Evolutionary conservation across 2,797 vertebrate species (phyloP).

Genomic region (Arctocebus calabarensis): DNA sequence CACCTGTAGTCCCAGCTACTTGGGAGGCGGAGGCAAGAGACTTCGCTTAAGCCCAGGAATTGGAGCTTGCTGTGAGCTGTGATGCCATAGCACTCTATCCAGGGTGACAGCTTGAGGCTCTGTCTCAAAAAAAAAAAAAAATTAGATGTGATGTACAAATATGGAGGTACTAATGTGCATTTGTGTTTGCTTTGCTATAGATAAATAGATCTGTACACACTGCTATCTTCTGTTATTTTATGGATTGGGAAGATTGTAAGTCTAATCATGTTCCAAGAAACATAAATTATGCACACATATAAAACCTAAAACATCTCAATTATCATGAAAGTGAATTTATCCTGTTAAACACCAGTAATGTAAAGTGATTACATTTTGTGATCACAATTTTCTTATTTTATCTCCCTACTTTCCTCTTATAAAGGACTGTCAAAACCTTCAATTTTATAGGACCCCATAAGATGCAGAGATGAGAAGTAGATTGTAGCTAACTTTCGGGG

Average conservation of each 20-base stretch:
- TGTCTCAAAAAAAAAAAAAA: not conserved
- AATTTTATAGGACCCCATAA: not conserved
- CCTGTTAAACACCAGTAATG: slow-evolving; percentile 28
- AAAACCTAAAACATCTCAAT: slow-evolving; percentile 50
- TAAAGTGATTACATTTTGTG: slow-evolving; percentile 54
- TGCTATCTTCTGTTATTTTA: slow-evolving; percentile 27
- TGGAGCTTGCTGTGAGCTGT: no score
- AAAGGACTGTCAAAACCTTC: not conserved
- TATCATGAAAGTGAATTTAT: slow-evolving; percentile 55
- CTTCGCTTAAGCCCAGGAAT: no score
- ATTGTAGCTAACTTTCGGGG: not conserved
- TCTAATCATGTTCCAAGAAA: slow-evolving; percentile 58
- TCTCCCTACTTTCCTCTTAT: not conserved
- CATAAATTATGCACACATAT: slow-evolving; percentile 56
- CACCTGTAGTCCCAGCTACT: no score
- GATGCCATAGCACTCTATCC: no score
- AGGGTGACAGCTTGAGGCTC: no score
- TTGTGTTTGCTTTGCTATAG: slow-evolving; percentile 6
- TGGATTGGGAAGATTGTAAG: slow-evolving; percentile 40
- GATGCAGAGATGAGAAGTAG: not conserved
- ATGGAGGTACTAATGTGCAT: not conserved
- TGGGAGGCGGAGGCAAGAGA: no score
- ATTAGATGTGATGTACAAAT: slow-evolving; percentile 30
- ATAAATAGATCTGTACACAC: not conserved
- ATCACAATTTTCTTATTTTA: slow-evolving; percentile 62